These are phyloP conservation scores for Danio jaintianensis DNA, from an alignment of 2,797 vertebrate species.

Conservation along the genomic window DNA sequence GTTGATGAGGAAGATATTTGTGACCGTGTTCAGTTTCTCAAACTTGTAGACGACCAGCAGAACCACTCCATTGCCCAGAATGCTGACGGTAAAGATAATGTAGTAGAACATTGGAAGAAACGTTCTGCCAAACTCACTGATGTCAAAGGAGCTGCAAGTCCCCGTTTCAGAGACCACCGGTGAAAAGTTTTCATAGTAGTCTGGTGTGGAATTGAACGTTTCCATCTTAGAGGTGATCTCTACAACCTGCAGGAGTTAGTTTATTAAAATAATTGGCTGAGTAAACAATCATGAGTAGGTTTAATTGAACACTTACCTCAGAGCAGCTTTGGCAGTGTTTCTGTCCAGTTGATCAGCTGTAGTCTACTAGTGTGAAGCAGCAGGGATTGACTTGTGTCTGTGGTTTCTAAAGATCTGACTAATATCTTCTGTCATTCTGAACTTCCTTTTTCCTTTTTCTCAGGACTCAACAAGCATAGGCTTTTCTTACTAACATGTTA, in stretches of 20 bases:
- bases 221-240: not conserved
- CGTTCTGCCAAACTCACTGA: slow-evolving; percentile 60
- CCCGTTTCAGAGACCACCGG: not conserved
- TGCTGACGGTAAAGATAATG: slow-evolving; percentile 74
- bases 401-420: slow-evolving; percentile 27
- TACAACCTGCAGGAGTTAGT: not conserved
- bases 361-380: not conserved
- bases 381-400: not conserved
- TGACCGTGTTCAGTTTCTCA: slow-evolving; percentile 79
- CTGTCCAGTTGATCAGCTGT: not conserved
- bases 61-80: slow-evolving; percentile 77
- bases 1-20: slow-evolving; percentile 82
- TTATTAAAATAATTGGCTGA: not conserved
- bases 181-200: not conserved
- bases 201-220: not conserved
- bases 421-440: not conserved
- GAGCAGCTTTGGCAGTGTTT: not conserved
- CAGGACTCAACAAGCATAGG: not conserved
- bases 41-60: slow-evolving; percentile 78
- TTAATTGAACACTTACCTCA: slow-evolving; percentile 31
- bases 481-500: not conserved
- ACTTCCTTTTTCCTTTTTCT: slow-evolving; percentile 30
- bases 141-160: not conserved
- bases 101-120: slow-evolving; percentile 72
- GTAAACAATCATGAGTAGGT: not conserved